Evolutionary conservation across 1,140 invertebrate genomes (phyloP).

Genomic region (Ostrea edulis): DNA sequence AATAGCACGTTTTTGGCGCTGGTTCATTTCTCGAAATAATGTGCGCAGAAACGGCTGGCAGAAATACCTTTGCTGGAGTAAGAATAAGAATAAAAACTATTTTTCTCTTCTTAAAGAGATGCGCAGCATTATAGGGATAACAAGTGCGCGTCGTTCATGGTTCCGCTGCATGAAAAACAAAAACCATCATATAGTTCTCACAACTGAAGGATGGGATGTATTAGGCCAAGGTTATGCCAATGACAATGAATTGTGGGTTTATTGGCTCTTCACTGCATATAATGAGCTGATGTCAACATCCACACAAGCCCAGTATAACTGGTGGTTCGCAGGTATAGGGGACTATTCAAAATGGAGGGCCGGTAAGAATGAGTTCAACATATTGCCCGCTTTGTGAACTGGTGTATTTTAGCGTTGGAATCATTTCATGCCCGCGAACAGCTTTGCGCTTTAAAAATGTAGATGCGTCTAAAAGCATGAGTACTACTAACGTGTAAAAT

Average conservation of each 20-base stretch:
- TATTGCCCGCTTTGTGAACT: neutral
- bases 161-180: conserved; percentile 18
- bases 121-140: conserved; percentile 22
- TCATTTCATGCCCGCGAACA: neutral
- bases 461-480: neutral
- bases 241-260: conserved; percentile 32
- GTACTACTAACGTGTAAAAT: neutral
- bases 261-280: conserved; percentile 28
- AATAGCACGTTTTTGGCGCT: conserved; percentile 12
- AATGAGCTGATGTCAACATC: conserved; percentile 30
- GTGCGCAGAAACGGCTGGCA: conserved; percentile 17
- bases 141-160: neutral
- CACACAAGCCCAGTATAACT: conserved; percentile 3
- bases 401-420: neutral
- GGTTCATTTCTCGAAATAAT: conserved; percentile 20
- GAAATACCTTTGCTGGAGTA: conserved; percentile 10
- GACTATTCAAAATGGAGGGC: conserved; percentile 22
- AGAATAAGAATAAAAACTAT: conserved; percentile 16
- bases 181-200: neutral
- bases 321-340: conserved; percentile 31
- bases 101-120: conserved; percentile 32
- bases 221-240: conserved; percentile 17
- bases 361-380: conserved; percentile 7
- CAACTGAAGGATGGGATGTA: conserved; percentile 27
- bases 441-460: neutral